phyloP scores from a whole-genome alignment of 1,140 invertebrate genomes.

The Trichogramma pretiosum region DNA sequence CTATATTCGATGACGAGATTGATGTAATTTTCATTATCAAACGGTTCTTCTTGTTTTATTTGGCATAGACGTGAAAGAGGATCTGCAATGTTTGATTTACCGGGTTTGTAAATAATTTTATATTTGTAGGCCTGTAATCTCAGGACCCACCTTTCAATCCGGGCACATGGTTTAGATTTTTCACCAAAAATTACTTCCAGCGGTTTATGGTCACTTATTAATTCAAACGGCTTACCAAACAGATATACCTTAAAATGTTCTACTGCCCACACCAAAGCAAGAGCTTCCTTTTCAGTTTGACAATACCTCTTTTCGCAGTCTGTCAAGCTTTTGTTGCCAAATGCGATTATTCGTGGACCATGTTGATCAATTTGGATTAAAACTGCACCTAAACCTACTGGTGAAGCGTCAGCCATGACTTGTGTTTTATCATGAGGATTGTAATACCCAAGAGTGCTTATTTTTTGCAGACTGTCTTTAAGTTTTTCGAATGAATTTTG shows the following conservation, averaged over 20 bases:
- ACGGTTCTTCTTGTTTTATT: too few species aligned
- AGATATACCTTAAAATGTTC: too few species aligned
- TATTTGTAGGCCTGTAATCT: constrained; percentile 12
- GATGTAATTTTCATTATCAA: too few species aligned
- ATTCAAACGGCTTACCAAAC: too few species aligned
- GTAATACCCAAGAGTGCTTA: constrained; percentile 31
- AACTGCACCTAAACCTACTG: constrained; percentile 36
- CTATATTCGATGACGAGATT: too few species aligned
- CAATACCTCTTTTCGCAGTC: constrained; percentile 33
- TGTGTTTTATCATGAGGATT: constrained; percentile 30
- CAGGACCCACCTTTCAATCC: constrained; percentile 21
- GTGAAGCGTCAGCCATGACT: constrained; percentile 42
- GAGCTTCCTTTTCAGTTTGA: too few species aligned
- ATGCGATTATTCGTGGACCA: constrained; percentile 28
- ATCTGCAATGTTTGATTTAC: constrained; percentile 1
- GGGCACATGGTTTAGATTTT: constrained; percentile 22
- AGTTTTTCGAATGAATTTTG: constrained; percentile 26
- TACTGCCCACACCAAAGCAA: too few species aligned
- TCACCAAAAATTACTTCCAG: too few species aligned
- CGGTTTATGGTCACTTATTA: neutral
- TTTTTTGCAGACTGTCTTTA: constrained; percentile 26
- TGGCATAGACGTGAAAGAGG: too few species aligned
- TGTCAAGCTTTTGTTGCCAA: constrained; percentile 34
- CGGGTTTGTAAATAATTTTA: constrained; percentile 10
- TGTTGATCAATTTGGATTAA: constrained; percentile 25